A percentile compares a stretch with the other conserved stretches of the same genome.
Evolutionary conservation across 2,797 vertebrate genomes (phyloP).

Genomic region (Xiphorhynchus erythropygius): DNA sequence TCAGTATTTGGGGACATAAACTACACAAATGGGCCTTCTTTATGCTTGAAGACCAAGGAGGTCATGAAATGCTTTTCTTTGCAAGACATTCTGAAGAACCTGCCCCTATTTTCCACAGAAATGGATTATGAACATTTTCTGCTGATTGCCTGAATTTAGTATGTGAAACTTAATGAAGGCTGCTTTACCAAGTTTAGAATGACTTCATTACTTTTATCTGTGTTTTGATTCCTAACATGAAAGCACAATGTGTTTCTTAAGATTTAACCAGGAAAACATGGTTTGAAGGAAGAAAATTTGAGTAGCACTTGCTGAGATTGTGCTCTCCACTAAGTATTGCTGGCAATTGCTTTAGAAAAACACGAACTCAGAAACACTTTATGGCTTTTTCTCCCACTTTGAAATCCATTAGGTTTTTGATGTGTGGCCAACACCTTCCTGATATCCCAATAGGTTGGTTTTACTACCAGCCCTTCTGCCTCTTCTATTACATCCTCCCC

Average conservation of each 20-base stretch:
- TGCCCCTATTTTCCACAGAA: background rate
- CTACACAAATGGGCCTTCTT: background rate
- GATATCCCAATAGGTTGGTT: background rate
- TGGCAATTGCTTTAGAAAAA: slow-evolving; percentile 52
- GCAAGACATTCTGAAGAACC: background rate
- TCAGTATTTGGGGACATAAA: background rate
- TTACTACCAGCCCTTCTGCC: background rate
- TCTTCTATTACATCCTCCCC: background rate
- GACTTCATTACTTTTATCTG: slow-evolving; percentile 52
- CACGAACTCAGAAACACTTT: slow-evolving; percentile 6
- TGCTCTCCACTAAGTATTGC: slow-evolving; percentile 25
- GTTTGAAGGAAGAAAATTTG: slow-evolving; percentile 11
- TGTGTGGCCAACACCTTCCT: slow-evolving; percentile 29
- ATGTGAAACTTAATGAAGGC: background rate
- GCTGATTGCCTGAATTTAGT: slow-evolving; percentile 16
- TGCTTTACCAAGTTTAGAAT: background rate
- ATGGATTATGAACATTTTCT: background rate
- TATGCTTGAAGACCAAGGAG: background rate
- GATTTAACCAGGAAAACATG: background rate
- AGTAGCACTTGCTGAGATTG: background rate
- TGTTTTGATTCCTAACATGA: slow-evolving; percentile 48
- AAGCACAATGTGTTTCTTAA: slow-evolving; percentile 11
- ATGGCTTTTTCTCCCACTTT: slow-evolving; percentile 16
- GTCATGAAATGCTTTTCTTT: background rate
- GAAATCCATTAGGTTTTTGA: slow-evolving; percentile 54